These are phyloP conservation scores for Conus canariensis DNA, from an alignment of 2,888 invertebrate genomes.

Conservation along the genomic window DNA sequence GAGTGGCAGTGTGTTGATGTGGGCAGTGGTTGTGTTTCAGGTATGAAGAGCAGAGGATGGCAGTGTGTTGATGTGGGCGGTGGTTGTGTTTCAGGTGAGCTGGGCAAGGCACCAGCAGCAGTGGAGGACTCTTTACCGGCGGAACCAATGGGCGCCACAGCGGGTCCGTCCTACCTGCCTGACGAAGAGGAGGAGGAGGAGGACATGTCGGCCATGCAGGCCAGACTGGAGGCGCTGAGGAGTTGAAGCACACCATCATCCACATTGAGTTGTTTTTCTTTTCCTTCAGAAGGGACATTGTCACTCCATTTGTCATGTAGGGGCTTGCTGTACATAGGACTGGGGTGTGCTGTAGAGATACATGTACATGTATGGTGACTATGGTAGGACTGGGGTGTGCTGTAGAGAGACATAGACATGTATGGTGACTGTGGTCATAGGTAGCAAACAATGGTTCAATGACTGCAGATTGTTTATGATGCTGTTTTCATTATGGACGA, in stretches of 20 bases:
- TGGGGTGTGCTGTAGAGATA: neutral
- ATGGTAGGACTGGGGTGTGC: neutral
- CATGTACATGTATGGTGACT: neutral
- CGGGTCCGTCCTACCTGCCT: slow-evolving; percentile 54
- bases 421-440: no score
- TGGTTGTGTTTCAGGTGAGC: slow-evolving; percentile 82
- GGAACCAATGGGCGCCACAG: slow-evolving; percentile 64
- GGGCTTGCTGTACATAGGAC: neutral
- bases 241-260: slow-evolving; percentile 83
- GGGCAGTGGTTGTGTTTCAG: no score
- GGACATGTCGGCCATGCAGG: slow-evolving; percentile 95
- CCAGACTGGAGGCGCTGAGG: slow-evolving; percentile 90
- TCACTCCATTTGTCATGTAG: no score
- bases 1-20: no score
- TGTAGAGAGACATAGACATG: neutral
- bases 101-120: slow-evolving; percentile 92
- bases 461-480: no score
- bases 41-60: no score
- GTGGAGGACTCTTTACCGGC: slow-evolving; percentile 81
- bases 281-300: no score
- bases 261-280: neutral
- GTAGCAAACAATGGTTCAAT: no score
- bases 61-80: no score
- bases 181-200: slow-evolving; percentile 87
- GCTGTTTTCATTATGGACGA: no score